Evolutionary conservation across 2,888 invertebrate species (phyloP), one percentile per base, ranked within the genome.

Genomic region (Orthosia gothica): DNA sequence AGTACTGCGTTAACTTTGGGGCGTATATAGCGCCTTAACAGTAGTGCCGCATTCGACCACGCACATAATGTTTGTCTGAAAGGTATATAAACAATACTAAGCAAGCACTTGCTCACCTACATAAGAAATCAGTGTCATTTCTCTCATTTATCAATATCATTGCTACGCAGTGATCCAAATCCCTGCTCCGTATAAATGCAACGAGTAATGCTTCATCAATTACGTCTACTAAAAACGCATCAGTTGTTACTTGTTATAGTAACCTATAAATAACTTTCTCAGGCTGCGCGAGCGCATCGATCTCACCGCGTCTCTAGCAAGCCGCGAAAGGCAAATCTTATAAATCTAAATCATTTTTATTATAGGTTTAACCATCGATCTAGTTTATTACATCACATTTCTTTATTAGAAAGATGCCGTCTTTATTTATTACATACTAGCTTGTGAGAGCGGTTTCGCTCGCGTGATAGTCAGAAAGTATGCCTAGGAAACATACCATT

Each of bases 241-340:
- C 76, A 67, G 3, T 52, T 16, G 67, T 11, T 66, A 45, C 59
- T 82, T 71, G 64, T 81, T 72, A 76, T 63, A 70, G 70, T 79
- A 75, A 77, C 78, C 84, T 79, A 86, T 89, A 88, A 88, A 89
- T 87, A 86, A 83, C 79, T 76, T 86, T 84, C 81, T 74, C 82
- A 64, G 80, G 81, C 65, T 45, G 62, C 64, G 71, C 79, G 85
- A 66, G 74, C 79, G 68, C 87, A 89, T 90, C 88, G 85, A 90
- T 88, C 87, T 88, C 85, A 45, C 78, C 69, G 78, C 83, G 61
- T 72, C 26, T 66, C 61, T 58, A 59, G 72, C 68, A 63, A 67
- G 69, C 71, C 69, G 76, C 61, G 63, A 71, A 76, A 74, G 67
- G 61, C 73, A 67, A 73, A 78, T 75, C 70, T 61, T 71, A 80